Conservation (phyloP, 2,888 invertebrate species). For the Bombylius major region DNA sequence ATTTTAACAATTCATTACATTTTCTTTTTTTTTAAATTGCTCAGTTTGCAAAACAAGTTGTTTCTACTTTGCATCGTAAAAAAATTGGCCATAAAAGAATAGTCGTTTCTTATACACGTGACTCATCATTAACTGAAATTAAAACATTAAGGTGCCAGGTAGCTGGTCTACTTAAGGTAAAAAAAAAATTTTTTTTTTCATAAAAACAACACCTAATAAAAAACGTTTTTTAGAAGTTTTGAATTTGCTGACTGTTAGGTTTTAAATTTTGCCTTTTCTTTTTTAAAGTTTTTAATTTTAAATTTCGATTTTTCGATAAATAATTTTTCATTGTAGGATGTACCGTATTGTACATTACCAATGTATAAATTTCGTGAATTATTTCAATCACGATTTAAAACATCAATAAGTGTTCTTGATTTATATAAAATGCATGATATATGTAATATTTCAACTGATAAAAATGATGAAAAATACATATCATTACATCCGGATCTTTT, state of each 20-base stretch:
- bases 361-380: conserved; percentile 71
- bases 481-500: conserved; percentile 50
- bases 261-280: too few relatives aligned
- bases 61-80: conserved; percentile 66
- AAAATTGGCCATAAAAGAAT: conserved; percentile 71
- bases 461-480: conserved; percentile 57
- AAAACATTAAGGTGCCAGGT: conserved; percentile 55
- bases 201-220: too few relatives aligned
- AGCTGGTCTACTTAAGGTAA: conserved; percentile 49
- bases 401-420: conserved; percentile 54
- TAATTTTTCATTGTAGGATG: conserved; percentile 41
- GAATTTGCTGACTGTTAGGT: too few relatives aligned
- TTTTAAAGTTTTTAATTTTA: too few relatives aligned
- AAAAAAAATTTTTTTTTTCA: not conserved
- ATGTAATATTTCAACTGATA: conserved; percentile 58
- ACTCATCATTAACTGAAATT: conserved; percentile 45
- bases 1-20: not conserved
- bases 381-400: conserved; percentile 66
- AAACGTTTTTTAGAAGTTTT: too few relatives aligned
- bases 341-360: conserved; percentile 60
- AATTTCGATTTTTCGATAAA: too few relatives aligned
- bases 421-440: conserved; percentile 62
- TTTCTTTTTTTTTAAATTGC: not conserved
- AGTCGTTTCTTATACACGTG: conserved; percentile 55
- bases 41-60: conserved; percentile 48